phyloP scores from a whole-genome alignment of 2,888 invertebrate genomes.

The Drosophila sordidula region DNA sequence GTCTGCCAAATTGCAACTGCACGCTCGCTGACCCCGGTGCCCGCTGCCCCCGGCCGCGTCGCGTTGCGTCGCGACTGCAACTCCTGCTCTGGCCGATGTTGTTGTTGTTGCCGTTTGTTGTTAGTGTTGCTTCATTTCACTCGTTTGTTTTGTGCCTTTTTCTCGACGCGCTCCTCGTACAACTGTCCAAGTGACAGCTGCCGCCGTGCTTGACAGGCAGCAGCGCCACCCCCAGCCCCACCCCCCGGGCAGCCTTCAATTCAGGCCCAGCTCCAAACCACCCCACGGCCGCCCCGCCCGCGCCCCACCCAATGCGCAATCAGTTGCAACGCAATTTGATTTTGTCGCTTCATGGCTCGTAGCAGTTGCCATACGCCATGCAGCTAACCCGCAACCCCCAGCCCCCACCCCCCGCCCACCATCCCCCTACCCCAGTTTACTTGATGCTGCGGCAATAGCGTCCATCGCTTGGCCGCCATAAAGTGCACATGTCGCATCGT shows the following conservation, averaged over 20 bases:
- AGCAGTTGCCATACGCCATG: conserved; percentile 47
- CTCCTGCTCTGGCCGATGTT: conserved; percentile 7
- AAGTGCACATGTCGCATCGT: conserved; percentile 84
- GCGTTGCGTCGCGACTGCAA: too few species aligned
- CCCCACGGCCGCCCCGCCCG: too few species aligned
- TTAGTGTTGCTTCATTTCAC: conserved; percentile 73
- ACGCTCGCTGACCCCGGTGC: conserved; percentile 48
- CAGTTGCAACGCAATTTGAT: conserved; percentile 82
- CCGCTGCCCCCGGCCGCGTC: not conserved
- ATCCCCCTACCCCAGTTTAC: not conserved
- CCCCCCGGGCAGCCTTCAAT: not conserved
- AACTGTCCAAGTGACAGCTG: conserved; percentile 82
- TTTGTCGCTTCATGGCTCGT: conserved; percentile 78
- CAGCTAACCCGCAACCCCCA: conserved; percentile 10
- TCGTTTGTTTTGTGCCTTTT: conserved; percentile 59
- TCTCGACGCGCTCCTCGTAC: conserved; percentile 66
- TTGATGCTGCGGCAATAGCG: conserved; percentile 48
- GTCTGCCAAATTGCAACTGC: conserved; percentile 64
- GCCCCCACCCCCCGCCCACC: not conserved
- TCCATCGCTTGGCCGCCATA: conserved; percentile 75
- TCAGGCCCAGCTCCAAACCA: not conserved
- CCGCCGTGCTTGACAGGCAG: conserved; percentile 72
- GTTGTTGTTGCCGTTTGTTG: conserved; percentile 66
- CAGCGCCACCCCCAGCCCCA: conserved; percentile 12
- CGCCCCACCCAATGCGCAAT: conserved; percentile 70